Evolutionary conservation across 2,113 vertebrate genomes (phyloP).

Genomic region (Serilophus lunatus): DNA sequence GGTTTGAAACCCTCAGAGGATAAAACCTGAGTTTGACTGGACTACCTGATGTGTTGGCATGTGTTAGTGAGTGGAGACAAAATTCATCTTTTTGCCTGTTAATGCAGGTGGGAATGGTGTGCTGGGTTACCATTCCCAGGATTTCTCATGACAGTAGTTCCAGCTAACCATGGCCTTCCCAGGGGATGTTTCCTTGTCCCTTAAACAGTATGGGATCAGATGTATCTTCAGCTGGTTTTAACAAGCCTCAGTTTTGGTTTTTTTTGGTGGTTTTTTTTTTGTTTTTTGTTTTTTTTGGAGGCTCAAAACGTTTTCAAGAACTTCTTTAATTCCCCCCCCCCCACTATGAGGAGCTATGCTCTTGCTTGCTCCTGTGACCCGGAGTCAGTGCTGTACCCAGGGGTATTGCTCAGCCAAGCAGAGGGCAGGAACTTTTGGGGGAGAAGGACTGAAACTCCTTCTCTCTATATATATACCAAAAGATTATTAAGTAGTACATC

Average conservation of each 20-base stretch:
- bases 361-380: neutral
- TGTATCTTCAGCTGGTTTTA: neutral
- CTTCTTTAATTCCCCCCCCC: neutral
- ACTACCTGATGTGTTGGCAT: neutral
- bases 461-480: neutral
- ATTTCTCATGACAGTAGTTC: neutral
- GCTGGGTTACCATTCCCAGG: neutral
- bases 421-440: neutral
- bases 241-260: neutral
- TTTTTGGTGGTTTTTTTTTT: neutral
- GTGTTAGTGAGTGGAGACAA: fast-evolving
- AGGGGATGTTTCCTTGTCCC: neutral
- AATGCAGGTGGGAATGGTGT: fast-evolving
- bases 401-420: neutral
- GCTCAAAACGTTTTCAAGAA: neutral
- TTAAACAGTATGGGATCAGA: neutral
- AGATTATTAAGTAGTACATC: neutral
- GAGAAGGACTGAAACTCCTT: neutral
- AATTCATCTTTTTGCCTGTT: neutral
- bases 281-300: neutral
- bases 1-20: neutral
- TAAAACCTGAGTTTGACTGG: neutral
- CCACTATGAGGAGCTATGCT: neutral
- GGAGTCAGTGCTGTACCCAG: neutral
- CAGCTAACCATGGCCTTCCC: neutral